These are phyloP conservation scores for Orbicella faveolata DNA, from an alignment of 64 coral and sea anemone species.

Conservation along the genomic window DNA sequence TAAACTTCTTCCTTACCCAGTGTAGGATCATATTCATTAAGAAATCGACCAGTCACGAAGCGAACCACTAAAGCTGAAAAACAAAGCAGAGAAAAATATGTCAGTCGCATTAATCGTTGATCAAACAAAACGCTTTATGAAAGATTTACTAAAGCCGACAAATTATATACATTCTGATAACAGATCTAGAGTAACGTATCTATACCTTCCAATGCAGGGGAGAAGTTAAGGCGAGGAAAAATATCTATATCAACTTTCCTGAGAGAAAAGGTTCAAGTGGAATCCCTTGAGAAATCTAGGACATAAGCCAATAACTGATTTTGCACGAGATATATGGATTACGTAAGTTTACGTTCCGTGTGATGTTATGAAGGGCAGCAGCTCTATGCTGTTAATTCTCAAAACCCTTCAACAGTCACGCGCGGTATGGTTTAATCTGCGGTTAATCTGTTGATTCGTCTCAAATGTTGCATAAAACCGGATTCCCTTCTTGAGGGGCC, in stretches of 20 bases:
- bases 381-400: neutral
- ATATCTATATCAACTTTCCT: slow-evolving; percentile 9
- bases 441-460: neutral
- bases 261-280: neutral
- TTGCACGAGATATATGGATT: neutral
- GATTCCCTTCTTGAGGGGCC: neutral
- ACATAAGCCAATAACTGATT: slow-evolving; percentile 5
- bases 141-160: slow-evolving; percentile 5
- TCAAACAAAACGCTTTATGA: slow-evolving; percentile 44
- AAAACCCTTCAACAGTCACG: neutral
- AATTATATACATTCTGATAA: neutral
- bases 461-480: neutral
- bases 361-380: neutral
- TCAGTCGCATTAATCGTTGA: slow-evolving; percentile 68
- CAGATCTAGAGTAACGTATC: neutral
- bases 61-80: slow-evolving; percentile 83
- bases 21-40: slow-evolving; percentile 90
- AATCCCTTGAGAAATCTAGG: neutral
- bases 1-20: slow-evolving; percentile 61
- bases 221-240: neutral
- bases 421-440: neutral
- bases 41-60: slow-evolving; percentile 82
- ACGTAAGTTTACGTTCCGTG: neutral
- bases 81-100: slow-evolving; percentile 54
- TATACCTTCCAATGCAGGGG: neutral